Conservation (phyloP, 2,888 invertebrate genomes). For the Trichopoda pennipes region DNA sequence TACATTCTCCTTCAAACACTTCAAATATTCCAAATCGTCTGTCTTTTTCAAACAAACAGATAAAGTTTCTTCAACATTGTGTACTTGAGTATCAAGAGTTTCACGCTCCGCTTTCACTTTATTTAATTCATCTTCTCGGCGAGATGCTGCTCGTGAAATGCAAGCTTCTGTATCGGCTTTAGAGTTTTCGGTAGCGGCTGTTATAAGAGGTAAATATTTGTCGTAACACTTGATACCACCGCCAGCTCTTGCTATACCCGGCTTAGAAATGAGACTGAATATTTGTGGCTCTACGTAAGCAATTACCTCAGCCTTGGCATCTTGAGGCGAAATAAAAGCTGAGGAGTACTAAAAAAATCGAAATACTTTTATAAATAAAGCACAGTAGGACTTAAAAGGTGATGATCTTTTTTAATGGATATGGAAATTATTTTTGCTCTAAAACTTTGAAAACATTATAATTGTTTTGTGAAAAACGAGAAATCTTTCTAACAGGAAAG, state of each 20-base stretch:
- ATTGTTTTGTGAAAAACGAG: too few species aligned
- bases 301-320: constrained; percentile 64
- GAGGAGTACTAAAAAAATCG: constrained; percentile 23
- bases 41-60: constrained; percentile 44
- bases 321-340: constrained; percentile 38
- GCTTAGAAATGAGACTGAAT: constrained; percentile 17
- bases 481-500: too few species aligned
- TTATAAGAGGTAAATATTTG: constrained; percentile 67
- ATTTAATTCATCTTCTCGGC: constrained; percentile 53
- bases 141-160: constrained; percentile 24
- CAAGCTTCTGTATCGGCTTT: constrained; percentile 62
- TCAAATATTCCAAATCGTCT: constrained; percentile 66
- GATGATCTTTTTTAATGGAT: neutral
- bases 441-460: too few species aligned
- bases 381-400: neutral
- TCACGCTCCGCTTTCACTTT: constrained; percentile 54
- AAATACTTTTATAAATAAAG: neutral
- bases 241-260: constrained; percentile 55
- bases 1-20: constrained; percentile 66
- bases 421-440: too few species aligned
- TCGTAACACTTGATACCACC: constrained; percentile 69
- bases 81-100: constrained; percentile 42
- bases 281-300: constrained; percentile 62
- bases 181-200: constrained; percentile 55
- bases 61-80: constrained; percentile 60